Percentiles rank a stretch among this genome's conserved stretches.
These are phyloP conservation scores for Chymomyza costata DNA, from an alignment of 1,140 invertebrate genomes.

Conservation along the genomic window DNA sequence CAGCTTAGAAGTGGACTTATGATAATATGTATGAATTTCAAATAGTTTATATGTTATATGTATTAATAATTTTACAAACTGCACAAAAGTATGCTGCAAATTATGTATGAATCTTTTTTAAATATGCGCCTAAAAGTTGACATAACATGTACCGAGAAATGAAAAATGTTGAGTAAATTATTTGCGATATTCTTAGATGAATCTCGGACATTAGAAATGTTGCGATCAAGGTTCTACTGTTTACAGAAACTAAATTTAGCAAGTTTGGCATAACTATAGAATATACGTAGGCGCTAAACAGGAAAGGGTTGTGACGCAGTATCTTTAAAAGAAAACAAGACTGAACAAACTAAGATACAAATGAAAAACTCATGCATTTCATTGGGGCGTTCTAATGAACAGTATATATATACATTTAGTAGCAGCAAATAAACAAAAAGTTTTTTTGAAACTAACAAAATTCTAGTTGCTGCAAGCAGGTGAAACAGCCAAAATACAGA, in stretches of 20 bases:
- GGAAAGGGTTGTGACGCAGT: slow-evolving; percentile 65
- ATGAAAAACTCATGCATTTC: slow-evolving; percentile 11
- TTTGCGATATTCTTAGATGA: neutral
- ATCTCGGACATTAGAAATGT: slow-evolving; percentile 53
- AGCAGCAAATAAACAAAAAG: slow-evolving; percentile 42
- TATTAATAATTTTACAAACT: too few relatives aligned
- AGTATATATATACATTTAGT: too few relatives aligned
- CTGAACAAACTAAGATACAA: slow-evolving; percentile 43
- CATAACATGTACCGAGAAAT: neutral
- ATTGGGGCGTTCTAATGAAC: neutral
- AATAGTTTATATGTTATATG: too few relatives aligned
- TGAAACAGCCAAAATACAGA: slow-evolving; percentile 11
- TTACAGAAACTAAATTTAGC: slow-evolving; percentile 61
- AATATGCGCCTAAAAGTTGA: too few relatives aligned
- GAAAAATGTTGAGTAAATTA: neutral
- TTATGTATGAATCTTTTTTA: too few relatives aligned
- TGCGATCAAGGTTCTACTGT: slow-evolving; percentile 56
- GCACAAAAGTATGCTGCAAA: too few relatives aligned
- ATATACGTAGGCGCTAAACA: slow-evolving; percentile 37
- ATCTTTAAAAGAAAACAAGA: slow-evolving; percentile 14
- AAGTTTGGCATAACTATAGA: too few relatives aligned
- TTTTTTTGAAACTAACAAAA: slow-evolving; percentile 36
- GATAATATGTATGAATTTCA: too few relatives aligned
- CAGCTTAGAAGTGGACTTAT: too few relatives aligned
- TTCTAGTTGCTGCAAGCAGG: slow-evolving; percentile 36